These are phyloP conservation scores for Saccostrea echinata DNA, from an alignment of 1,140 invertebrate genomes.

Conservation along the genomic window DNA sequence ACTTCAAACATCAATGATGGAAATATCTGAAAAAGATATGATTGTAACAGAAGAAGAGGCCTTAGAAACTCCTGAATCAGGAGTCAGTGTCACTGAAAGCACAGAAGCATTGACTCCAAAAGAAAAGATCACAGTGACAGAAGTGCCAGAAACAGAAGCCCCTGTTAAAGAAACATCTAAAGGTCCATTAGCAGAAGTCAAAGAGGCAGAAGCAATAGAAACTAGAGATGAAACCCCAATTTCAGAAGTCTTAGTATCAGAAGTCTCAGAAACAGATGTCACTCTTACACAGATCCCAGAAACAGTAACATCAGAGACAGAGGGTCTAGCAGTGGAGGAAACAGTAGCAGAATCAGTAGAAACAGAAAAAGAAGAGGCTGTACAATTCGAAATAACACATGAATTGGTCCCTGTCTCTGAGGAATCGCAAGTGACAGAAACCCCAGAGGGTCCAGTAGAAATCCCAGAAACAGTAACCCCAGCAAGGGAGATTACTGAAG, in stretches of 20 bases:
- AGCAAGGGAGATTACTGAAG: not conserved
- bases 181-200: not conserved
- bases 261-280: not conserved
- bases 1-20: not conserved
- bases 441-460: not conserved
- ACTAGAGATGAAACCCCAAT: not conserved
- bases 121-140: too few relatives aligned
- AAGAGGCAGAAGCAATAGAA: not conserved
- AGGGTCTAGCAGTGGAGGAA: not conserved
- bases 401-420: not conserved
- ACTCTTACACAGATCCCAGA: not conserved
- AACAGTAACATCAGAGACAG: not conserved
- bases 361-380: not conserved
- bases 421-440: not conserved
- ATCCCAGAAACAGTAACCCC: not conserved
- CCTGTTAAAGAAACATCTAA: not conserved
- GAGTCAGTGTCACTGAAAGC: not conserved
- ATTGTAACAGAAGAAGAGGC: not conserved
- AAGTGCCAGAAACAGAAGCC: not conserved
- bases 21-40: not conserved
- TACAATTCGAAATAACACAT: not conserved
- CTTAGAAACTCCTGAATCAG: not conserved
- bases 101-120: too few relatives aligned
- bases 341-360: not conserved
- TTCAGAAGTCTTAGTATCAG: not conserved